phyloP scores from a whole-genome alignment of 2,888 invertebrate species.

The Drosophila cracens region DNA sequence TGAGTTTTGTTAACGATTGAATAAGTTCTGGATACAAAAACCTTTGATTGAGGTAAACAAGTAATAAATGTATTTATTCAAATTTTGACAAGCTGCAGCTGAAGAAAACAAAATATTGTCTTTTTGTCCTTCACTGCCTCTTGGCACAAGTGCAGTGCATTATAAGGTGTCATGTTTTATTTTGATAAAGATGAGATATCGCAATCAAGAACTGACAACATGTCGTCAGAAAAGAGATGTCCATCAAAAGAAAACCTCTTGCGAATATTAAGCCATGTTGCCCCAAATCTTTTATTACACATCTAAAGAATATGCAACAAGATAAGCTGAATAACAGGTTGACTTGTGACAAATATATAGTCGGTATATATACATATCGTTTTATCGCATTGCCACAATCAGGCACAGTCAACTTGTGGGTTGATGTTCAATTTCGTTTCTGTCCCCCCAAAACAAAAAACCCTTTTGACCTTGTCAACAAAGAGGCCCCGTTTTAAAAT shows the following conservation, averaged over 20 bases:
- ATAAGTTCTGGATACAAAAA: background rate
- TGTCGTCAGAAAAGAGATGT: background rate
- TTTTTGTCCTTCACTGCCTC: background rate
- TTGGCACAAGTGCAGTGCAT: background rate
- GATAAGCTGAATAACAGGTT: background rate
- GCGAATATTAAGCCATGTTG: background rate
- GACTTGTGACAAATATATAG: background rate
- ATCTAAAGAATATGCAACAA: background rate
- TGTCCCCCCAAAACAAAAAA: slow-evolving; percentile 14
- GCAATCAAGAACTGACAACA: slow-evolving; percentile 6
- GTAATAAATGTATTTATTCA: background rate
- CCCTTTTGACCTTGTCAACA: slow-evolving; percentile 67
- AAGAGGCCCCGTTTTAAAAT: slow-evolving; percentile 34
- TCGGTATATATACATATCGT: slow-evolving; percentile 13
- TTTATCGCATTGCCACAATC: slow-evolving; percentile 48
- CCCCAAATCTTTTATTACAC: background rate
- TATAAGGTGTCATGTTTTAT: background rate
- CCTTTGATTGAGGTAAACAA: background rate
- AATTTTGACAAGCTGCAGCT: background rate
- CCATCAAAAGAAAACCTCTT: background rate
- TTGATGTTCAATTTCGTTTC: slow-evolving; percentile 57
- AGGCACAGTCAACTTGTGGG: slow-evolving; percentile 1
- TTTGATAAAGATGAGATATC: background rate
- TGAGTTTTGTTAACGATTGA: background rate
- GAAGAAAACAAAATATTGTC: background rate